phyloP scores from a whole-genome alignment of 2,113 vertebrate species.

The Sakesphorus luctuosus region DNA sequence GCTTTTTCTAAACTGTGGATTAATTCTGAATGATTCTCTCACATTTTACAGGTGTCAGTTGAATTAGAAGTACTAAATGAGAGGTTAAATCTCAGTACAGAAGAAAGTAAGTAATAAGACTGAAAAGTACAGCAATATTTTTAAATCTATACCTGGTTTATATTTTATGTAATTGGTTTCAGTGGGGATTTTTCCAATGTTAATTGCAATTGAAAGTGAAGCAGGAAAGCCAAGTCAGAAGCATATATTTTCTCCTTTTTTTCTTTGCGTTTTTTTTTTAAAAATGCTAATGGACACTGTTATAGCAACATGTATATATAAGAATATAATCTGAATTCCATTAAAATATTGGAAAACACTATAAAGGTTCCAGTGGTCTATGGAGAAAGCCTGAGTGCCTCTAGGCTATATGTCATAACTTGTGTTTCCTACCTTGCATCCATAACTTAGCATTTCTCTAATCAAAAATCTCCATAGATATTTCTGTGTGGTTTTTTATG shows the following conservation, averaged over 20 bases:
- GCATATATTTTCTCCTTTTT: neutral
- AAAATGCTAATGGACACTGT: neutral
- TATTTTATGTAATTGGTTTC: neutral
- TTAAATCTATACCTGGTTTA: neutral
- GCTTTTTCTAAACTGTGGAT: neutral
- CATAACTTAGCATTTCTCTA: neutral
- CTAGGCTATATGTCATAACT: neutral
- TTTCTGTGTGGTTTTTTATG: neutral
- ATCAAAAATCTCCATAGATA: neutral
- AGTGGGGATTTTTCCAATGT: neutral
- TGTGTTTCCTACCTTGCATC: neutral
- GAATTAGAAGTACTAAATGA: neutral
- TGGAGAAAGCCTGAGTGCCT: neutral
- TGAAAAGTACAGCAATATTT: neutral
- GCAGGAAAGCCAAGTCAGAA: neutral
- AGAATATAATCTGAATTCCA: neutral
- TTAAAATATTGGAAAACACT: neutral
- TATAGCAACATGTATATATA: neutral
- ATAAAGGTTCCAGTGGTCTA: neutral
- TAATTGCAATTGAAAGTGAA: neutral
- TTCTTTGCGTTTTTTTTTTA: neutral
- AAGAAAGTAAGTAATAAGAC: slow-evolving; percentile 72
- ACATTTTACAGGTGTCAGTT: neutral
- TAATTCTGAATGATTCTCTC: neutral
- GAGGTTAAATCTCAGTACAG: slow-evolving; percentile 70